These are phyloP conservation scores for Pogonomyrmex barbatus DNA, from an alignment of 1,140 invertebrate species.

Conservation along the genomic window DNA sequence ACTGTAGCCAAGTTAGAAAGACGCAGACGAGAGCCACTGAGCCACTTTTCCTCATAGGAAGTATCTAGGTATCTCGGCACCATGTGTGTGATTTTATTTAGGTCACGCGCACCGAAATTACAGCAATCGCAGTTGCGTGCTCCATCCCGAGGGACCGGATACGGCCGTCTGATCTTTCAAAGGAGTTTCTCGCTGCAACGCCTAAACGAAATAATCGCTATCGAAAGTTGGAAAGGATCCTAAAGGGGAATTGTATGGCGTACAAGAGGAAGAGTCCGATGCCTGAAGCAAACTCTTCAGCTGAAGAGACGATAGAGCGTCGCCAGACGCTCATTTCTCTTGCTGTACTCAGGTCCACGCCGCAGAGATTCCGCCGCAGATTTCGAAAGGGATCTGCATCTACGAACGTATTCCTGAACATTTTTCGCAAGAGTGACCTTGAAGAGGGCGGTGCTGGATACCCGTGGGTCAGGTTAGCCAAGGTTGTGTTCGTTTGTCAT, in stretches of 20 bases:
- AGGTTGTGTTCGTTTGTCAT: conserved; percentile 57
- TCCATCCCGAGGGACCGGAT: conserved; percentile 10
- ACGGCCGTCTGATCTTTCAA: conserved; percentile 20
- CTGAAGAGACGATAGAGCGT: conserved; percentile 76
- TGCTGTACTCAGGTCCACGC: conserved; percentile 57
- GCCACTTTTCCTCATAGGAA: not conserved
- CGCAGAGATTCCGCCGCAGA: not conserved
- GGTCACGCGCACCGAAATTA: conserved; percentile 51
- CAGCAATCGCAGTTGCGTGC: not conserved
- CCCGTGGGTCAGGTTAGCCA: conserved; percentile 49
- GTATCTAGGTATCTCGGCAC: not conserved
- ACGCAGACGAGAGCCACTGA: conserved; percentile 36
- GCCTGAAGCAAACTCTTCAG: conserved; percentile 42
- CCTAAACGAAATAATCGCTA: conserved; percentile 23
- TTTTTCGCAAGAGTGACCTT: conserved; percentile 62
- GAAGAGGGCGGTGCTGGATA: conserved; percentile 56
- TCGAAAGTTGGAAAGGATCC: conserved; percentile 46
- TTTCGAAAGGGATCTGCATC: not conserved
- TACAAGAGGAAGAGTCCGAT: conserved; percentile 63
- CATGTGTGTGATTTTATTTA: conserved; percentile 49
- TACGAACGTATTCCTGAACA: conserved; percentile 47
- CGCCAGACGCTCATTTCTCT: conserved; percentile 78
- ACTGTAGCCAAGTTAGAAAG: too few species aligned
- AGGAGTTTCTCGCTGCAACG: conserved; percentile 18
- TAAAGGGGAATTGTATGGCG: not conserved